A percentile compares a stretch with the other conserved stretches of the same genome.
Conservation (phyloP, 2,888 invertebrate genomes). For the Trichacis sp. region DNA sequence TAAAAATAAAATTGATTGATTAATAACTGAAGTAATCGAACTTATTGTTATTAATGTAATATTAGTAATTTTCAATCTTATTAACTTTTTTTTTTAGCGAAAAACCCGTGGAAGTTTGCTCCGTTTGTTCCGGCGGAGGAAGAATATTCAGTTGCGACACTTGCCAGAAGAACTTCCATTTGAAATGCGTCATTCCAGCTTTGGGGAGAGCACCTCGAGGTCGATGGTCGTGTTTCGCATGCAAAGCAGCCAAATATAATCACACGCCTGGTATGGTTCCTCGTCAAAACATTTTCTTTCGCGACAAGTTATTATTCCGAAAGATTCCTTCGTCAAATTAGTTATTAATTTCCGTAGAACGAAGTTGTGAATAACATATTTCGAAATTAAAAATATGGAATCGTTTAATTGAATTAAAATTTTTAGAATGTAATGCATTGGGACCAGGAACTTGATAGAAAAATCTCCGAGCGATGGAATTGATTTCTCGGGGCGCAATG, state of each 20-base stretch:
- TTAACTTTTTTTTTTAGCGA: slow-evolving; percentile 44
- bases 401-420: not conserved
- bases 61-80: no score
- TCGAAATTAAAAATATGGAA: slow-evolving; percentile 3
- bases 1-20: no score
- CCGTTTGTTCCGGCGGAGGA: slow-evolving; percentile 77
- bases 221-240: slow-evolving; percentile 75
- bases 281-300: not conserved
- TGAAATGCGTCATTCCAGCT: slow-evolving; percentile 79
- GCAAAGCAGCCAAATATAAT: slow-evolving; percentile 69
- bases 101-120: slow-evolving; percentile 71
- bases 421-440: not conserved
- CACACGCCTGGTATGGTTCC: slow-evolving; percentile 55
- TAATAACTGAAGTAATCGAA: no score
- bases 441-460: slow-evolving; percentile 9
- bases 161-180: slow-evolving; percentile 77
- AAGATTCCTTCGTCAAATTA: no score
- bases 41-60: no score
- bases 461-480: no score
- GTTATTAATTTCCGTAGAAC: not conserved
- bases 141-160: slow-evolving; percentile 75
- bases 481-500: no score
- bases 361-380: not conserved
- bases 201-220: slow-evolving; percentile 74
- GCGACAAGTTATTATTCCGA: not conserved